Base-by-base conservation (phyloP, 1,140 invertebrate genomes). In the Eulimnadia texana region DNA sequence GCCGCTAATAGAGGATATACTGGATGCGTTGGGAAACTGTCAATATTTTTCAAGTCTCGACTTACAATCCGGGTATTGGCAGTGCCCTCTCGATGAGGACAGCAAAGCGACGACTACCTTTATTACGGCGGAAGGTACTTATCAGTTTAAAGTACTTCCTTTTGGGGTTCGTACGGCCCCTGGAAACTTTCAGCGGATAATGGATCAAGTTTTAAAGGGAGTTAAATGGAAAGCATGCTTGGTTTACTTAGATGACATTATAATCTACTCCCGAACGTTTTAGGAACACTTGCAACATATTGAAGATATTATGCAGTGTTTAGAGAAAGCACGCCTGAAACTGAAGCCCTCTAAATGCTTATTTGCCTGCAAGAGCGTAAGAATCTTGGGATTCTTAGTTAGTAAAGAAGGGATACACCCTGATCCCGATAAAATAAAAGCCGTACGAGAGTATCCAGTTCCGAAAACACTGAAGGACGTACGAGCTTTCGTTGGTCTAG, bases 101-200 rank as follows among this genome's bases (percentile, higher is more conserved):
- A 3, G 70, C 56, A 68, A 63, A 6, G 28, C 67, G 25, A 72
- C 73, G 59, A 76, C 76, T 1, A 73, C 73, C 0, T 76, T 77
- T 65, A 65, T 65, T 0, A 67, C 68, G 9, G 66, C 68, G 0
- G 60, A 68, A 10, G 65, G 65, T 3, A 64, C 66, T n/a, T 69
- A 29, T 33, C 59, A 68, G 47, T 67, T 62, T 20, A 51, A 13
- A 1, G 10, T 50, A 0, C 59, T 67, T 58, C 63, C 68, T 16
- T 77, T 77, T 64, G 68, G 68, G 16, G 51, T 67, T 11, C 16
- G n/a, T 1, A 63, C 63, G 53, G 60, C 64, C 63, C n/a, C 66
- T 16, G 50, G 58, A 10, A 63, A 62, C 1, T 69, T 65, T 61
- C 62, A 65, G 33, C 1, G 66, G 11, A 11, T 63, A 3, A 69